Base-by-base conservation (phyloP, 2,888 invertebrate species). In the Lasiommata megera region DNA sequence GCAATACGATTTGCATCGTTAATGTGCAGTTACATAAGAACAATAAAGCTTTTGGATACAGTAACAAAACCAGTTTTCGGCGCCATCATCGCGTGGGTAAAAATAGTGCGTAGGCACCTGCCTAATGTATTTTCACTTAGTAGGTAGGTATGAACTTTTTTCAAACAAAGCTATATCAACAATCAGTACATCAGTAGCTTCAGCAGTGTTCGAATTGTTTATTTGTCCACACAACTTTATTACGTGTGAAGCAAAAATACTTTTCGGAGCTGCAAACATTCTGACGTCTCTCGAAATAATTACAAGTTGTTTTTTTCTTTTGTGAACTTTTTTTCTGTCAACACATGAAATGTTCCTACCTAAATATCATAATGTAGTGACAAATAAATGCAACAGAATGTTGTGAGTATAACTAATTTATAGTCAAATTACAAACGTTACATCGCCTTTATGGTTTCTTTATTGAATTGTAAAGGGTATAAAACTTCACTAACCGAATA, bases 151-250 rank as follows among this genome's bases (percentile, higher is more conserved):
- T 54, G 2, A 3, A 23, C 41, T 44, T 16, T 50, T 14, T 23
- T 48, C 3, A 50, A 58, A 58, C 47, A 58, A 37, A 44, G 36
- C 16, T 31, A 44, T 51, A 44, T 38, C 37, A 58, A 54, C 50
- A 54, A 23, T 44, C 28, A 14, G 14, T 41, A 11, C 11, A 11
- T 34, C 41, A 31, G 55, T 47, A 52, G n/a, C n/a, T n/a, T n/a
- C n/a, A n/a, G 54, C 51, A 18, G 7, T 48, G 40, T 52, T 41
- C 53, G 52, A 44, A 37, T 36, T 43, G 47, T 48, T 44, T 37
- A 58, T 54, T 58, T 54, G 54, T 29, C 16, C 40, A 11, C 41
- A 41, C 28, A 36, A 28, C 17, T 43, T 43, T 53, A 47, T 50
- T 34, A 51, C n/a, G 48, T 36, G 41, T 34, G 31, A 52, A 56